Conservation (phyloP, 1,140 invertebrate species). For the Cyphomyrmex costatus region DNA sequence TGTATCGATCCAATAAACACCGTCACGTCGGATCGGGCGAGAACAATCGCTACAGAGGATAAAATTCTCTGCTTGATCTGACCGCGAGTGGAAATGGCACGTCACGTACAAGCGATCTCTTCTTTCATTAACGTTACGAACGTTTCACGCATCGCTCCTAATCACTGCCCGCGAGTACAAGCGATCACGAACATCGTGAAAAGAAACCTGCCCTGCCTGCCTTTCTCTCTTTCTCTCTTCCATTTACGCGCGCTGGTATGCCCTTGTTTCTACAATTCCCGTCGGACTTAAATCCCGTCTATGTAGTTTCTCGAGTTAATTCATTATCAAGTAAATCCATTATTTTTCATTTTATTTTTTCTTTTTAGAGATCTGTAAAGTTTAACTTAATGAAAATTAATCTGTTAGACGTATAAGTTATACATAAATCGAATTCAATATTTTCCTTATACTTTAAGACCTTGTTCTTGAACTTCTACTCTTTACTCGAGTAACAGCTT, state of each 20-base stretch:
- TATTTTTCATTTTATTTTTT: neutral
- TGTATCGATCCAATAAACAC: slow-evolving; percentile 62
- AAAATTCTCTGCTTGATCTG: slow-evolving; percentile 59
- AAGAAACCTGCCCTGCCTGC: slow-evolving; percentile 19
- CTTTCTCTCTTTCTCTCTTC: neutral
- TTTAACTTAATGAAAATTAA: slow-evolving; percentile 12
- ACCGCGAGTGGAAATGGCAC: slow-evolving; percentile 64
- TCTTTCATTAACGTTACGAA: slow-evolving; percentile 67
- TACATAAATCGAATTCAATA: no score
- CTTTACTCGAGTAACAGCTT: neutral
- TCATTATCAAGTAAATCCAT: neutral
- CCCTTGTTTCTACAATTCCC: slow-evolving; percentile 36
- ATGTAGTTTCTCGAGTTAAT: slow-evolving; percentile 20
- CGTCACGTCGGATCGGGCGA: slow-evolving; percentile 62
- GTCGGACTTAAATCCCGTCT: slow-evolving; percentile 17
- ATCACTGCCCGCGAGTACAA: slow-evolving; percentile 59
- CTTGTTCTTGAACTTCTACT: neutral
- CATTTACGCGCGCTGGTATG: slow-evolving; percentile 27
- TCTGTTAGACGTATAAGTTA: neutral
- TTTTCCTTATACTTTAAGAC: neutral
- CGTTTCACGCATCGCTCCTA: slow-evolving; percentile 71
- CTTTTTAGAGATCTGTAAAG: neutral
- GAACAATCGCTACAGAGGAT: slow-evolving; percentile 59
- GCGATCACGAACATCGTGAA: slow-evolving; percentile 59
- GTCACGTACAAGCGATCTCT: slow-evolving; percentile 61